Conservation (phyloP, 2,113 vertebrate genomes). For the Kryptolebias marmoratus region DNA sequence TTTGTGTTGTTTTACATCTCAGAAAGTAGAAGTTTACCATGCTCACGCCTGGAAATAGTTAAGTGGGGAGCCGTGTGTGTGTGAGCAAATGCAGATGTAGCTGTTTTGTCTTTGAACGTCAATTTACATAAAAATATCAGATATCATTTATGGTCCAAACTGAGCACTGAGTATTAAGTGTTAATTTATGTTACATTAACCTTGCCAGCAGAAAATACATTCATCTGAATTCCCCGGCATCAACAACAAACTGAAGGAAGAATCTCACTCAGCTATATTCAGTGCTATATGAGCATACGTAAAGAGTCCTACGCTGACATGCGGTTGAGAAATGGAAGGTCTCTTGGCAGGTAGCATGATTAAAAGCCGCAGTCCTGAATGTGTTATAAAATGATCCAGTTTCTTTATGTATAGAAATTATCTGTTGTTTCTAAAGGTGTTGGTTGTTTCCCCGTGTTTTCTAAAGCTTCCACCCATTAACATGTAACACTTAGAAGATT, state of each 20-base stretch:
- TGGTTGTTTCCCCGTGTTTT: slow-evolving; percentile 81
- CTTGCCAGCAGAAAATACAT: slow-evolving; percentile 56
- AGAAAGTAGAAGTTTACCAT: slow-evolving; percentile 28
- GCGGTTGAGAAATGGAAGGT: slow-evolving; percentile 65
- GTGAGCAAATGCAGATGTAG: slow-evolving; percentile 5
- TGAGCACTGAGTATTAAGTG: slow-evolving; percentile 38
- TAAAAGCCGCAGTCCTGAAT: slow-evolving; percentile 76
- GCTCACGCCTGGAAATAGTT: slow-evolving; percentile 38
- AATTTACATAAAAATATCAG: slow-evolving; percentile 15
- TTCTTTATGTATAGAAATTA: slow-evolving; percentile 64
- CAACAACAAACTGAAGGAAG: slow-evolving; percentile 61
- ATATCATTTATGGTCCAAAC: slow-evolving; percentile 14
- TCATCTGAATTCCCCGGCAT: slow-evolving; percentile 57
- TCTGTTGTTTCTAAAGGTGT: slow-evolving; percentile 76
- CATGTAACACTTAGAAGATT: slow-evolving; percentile 83
- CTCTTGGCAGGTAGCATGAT: slow-evolving; percentile 75
- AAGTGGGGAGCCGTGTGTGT: slow-evolving; percentile 5
- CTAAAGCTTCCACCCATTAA: slow-evolving; percentile 78
- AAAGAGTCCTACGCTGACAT: slow-evolving; percentile 73
- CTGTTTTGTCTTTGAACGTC: slow-evolving; percentile 15
- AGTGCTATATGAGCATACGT: slow-evolving; percentile 65
- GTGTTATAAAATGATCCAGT: slow-evolving; percentile 79
- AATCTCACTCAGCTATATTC: slow-evolving; percentile 63
- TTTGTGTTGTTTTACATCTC: slow-evolving; percentile 47
- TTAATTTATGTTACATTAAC: slow-evolving; percentile 61